These are phyloP conservation scores for Aplochiton taeniatus DNA, from an alignment of 2,797 vertebrate species.

Conservation along the genomic window DNA sequence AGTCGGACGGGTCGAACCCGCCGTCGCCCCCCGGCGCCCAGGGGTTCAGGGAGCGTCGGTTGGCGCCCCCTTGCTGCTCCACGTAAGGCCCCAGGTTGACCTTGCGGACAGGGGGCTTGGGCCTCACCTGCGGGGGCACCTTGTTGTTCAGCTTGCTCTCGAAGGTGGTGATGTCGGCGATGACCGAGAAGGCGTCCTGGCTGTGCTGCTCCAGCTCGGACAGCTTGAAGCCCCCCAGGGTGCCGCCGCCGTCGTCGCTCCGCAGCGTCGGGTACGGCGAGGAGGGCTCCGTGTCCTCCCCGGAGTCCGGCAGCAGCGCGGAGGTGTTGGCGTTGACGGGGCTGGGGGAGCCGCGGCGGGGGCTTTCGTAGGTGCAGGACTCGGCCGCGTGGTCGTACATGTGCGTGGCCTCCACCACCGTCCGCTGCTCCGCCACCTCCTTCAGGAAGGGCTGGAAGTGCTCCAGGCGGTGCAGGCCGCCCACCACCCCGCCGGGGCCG, in stretches of 20 bases:
- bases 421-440: slow-evolving; percentile 91
- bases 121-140: slow-evolving; percentile 89
- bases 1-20: slow-evolving; percentile 95
- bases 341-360: slow-evolving; percentile 88
- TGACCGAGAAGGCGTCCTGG: slow-evolving; percentile 83
- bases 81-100: slow-evolving; percentile 80
- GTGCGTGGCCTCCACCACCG: slow-evolving; percentile 89
- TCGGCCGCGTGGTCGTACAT: slow-evolving; percentile 97
- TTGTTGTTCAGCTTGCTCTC: slow-evolving; percentile 93
- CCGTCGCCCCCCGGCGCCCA: slow-evolving; percentile 84
- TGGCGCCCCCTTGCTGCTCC: slow-evolving; percentile 80
- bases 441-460: slow-evolving; percentile 89
- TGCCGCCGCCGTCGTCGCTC: slow-evolving; percentile 78
- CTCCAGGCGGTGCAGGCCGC: slow-evolving; percentile 87
- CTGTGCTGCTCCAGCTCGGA: slow-evolving; percentile 89
- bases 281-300: slow-evolving; percentile 88
- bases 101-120: slow-evolving; percentile 87
- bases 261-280: slow-evolving; percentile 79
- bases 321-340: slow-evolving; percentile 86
- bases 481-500: slow-evolving; percentile 81
- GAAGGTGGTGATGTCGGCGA: slow-evolving; percentile 82
- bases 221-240: slow-evolving; percentile 82
- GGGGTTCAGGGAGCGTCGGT: slow-evolving; percentile 82
- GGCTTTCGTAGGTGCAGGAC: slow-evolving; percentile 87
- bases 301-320: slow-evolving; percentile 88